These are phyloP conservation scores for Ophthalmolycus amberensis DNA, from an alignment of 2,113 vertebrate species.

Conservation along the genomic window DNA sequence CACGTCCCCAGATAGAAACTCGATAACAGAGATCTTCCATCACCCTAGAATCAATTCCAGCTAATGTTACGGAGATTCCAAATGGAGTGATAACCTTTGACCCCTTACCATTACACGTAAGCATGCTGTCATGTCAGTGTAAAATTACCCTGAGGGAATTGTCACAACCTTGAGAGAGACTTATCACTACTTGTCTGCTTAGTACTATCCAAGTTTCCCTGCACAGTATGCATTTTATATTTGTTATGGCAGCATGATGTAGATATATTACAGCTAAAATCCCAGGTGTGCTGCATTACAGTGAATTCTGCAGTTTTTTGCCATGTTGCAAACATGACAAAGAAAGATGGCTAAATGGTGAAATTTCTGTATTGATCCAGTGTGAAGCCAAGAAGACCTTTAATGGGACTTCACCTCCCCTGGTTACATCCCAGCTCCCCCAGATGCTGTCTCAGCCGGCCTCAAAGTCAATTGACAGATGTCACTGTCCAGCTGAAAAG, in stretches of 20 bases:
- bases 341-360: constrained; percentile 55
- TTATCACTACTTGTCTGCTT: neutral
- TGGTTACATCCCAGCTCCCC: constrained; percentile 75
- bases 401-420: constrained; percentile 79
- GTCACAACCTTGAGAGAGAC: constrained; percentile 30
- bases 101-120: constrained; percentile 49
- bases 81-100: constrained; percentile 65
- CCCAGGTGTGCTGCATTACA: neutral
- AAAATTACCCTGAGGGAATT: constrained; percentile 49
- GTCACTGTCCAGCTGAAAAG: constrained; percentile 89
- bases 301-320: neutral
- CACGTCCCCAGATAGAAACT: constrained; percentile 28
- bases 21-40: constrained; percentile 42
- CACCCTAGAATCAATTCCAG: constrained; percentile 60
- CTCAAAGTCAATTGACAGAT: constrained; percentile 82
- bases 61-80: constrained; percentile 65
- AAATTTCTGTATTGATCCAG: constrained; percentile 83
- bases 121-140: constrained; percentile 59
- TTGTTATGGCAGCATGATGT: neutral
- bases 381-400: constrained; percentile 81
- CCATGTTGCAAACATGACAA: constrained; percentile 27
- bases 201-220: neutral
- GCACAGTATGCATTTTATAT: neutral
- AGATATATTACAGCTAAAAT: neutral
- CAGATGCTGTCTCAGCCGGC: constrained; percentile 82